Conservation (phyloP, 2,888 invertebrate genomes). For the Drosophila affinis region DNA sequence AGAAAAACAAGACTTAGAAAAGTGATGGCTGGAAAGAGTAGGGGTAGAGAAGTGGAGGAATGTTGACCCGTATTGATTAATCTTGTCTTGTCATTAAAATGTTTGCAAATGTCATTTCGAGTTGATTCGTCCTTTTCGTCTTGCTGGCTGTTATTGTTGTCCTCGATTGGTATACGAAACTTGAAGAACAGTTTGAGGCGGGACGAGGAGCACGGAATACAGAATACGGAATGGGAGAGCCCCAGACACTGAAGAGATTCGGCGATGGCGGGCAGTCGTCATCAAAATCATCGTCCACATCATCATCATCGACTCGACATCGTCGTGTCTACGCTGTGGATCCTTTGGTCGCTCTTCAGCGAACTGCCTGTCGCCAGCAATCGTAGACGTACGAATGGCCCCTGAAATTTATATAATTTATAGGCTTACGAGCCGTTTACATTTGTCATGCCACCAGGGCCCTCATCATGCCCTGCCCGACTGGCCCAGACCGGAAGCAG, state of each 20-base stretch:
- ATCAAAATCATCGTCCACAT: conserved; percentile 53
- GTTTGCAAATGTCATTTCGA: conserved; percentile 77
- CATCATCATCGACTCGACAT: conserved; percentile 52
- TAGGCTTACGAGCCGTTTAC: conserved; percentile 72
- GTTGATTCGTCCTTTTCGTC: conserved; percentile 54
- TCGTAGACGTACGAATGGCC: conserved; percentile 68
- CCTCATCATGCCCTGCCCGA: conserved; percentile 2
- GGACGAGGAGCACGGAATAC: no score
- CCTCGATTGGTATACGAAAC: conserved; percentile 34
- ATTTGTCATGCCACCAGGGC: conserved; percentile 27
- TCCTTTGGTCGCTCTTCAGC: background rate
- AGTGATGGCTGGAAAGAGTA: background rate
- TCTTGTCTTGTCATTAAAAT: conserved; percentile 78
- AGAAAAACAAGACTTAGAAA: conserved; percentile 50
- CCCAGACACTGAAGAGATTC: no score
- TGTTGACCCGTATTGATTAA: conserved; percentile 65
- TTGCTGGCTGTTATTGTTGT: conserved; percentile 25
- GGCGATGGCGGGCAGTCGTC: no score
- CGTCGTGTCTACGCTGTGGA: conserved; percentile 31
- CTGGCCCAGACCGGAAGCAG: conserved; percentile 41
- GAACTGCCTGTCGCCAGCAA: conserved; percentile 65
- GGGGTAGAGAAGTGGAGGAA: background rate
- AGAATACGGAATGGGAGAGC: conserved; percentile 1
- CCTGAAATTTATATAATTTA: conserved; percentile 75
- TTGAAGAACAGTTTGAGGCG: conserved; percentile 36